Conservation (phyloP, 2,888 invertebrate species). For the Callosobruchus maculatus region DNA sequence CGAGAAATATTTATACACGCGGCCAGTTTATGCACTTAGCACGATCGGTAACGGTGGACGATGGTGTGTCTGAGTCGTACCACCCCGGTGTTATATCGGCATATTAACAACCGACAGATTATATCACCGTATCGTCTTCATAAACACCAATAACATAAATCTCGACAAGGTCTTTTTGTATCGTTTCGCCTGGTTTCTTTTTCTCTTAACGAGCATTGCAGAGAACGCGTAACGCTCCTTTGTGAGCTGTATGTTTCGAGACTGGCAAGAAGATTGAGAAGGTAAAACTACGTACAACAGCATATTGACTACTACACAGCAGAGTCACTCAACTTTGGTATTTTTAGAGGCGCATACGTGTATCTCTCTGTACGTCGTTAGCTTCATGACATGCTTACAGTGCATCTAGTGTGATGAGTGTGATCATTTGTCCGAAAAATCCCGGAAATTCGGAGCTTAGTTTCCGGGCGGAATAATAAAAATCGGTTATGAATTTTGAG, state of each 20-base stretch:
- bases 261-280: too few species aligned
- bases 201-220: constrained; percentile 5
- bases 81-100: constrained; percentile 25
- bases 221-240: not conserved
- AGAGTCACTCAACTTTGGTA: too few species aligned
- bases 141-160: constrained; percentile 18
- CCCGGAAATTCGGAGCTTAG: too few species aligned
- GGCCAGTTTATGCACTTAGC: constrained; percentile 27
- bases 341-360: too few species aligned
- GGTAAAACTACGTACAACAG: too few species aligned
- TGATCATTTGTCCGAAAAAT: too few species aligned
- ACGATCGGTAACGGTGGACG: constrained; percentile 11
- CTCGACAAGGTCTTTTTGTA: not conserved
- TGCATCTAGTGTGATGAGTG: too few species aligned
- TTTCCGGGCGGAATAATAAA: too few species aligned
- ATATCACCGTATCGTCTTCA: constrained; percentile 20
- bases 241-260: not conserved
- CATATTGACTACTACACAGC: too few species aligned
- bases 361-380: too few species aligned
- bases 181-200: constrained; percentile 1
- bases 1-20: constrained; percentile 33
- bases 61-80: constrained; percentile 9
- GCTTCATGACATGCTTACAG: too few species aligned
- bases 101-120: constrained; percentile 16
- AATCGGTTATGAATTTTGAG: too few species aligned